phyloP scores from a whole-genome alignment of 1,140 invertebrate species.

The Manduca sexta region DNA sequence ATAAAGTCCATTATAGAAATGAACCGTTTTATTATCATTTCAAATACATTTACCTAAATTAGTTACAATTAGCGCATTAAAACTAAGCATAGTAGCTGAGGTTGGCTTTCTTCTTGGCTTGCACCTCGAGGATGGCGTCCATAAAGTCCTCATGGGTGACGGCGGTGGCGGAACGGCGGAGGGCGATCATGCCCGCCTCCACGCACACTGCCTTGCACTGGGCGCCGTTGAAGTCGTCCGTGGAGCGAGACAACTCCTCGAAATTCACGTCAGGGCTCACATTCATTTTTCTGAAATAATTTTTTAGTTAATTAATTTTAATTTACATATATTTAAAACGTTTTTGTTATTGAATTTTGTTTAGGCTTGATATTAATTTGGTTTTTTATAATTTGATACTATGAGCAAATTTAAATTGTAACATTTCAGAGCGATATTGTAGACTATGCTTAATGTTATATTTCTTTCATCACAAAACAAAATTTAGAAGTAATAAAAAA shows the following conservation, averaged over 20 bases:
- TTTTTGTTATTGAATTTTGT: too few relatives aligned
- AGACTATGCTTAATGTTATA: too few relatives aligned
- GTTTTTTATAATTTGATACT: too few relatives aligned
- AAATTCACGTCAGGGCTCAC: slow-evolving; percentile 99
- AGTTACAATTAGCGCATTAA: neutral
- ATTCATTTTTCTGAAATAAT: slow-evolving; percentile 94
- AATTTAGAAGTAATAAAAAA: too few relatives aligned
- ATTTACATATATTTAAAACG: too few relatives aligned
- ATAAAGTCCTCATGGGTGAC: slow-evolving; percentile 99
- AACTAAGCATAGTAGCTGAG: slow-evolving; percentile 98
- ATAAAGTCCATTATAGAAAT: too few relatives aligned
- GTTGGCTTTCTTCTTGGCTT: slow-evolving; percentile 99
- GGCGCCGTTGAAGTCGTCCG: slow-evolving; percentile 99
- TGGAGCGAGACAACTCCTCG: slow-evolving; percentile 97
- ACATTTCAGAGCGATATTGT: too few relatives aligned
- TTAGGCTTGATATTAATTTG: too few relatives aligned
- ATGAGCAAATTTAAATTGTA: too few relatives aligned
- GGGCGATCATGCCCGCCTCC: slow-evolving; percentile 99
- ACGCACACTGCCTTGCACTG: slow-evolving; percentile 99
- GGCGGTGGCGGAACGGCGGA: slow-evolving; percentile 92
- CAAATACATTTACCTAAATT: neutral
- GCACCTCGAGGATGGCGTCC: slow-evolving; percentile 99
- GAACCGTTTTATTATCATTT: too few relatives aligned
- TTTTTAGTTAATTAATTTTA: too few relatives aligned
- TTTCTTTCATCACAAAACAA: too few relatives aligned